Percentiles rank a stretch among this genome's conserved stretches.
phyloP scores from a whole-genome alignment of 2,113 vertebrate genomes.

The Spermophilus dauricus region DNA sequence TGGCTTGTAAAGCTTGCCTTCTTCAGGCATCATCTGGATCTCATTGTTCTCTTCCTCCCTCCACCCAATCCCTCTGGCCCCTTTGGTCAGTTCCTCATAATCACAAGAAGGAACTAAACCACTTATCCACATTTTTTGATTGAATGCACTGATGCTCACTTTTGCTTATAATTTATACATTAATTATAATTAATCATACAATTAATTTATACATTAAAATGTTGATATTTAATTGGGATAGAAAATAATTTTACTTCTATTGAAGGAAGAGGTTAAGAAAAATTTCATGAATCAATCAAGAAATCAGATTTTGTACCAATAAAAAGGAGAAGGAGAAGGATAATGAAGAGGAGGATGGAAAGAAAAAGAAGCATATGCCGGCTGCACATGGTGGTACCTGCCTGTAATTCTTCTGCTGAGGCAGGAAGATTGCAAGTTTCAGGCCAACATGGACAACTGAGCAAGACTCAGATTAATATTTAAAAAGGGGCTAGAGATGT shows the following conservation, averaged over 20 bases:
- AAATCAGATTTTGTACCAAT: background rate
- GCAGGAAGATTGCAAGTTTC: no score
- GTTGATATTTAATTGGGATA: background rate
- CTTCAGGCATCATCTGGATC: background rate
- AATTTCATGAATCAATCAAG: background rate
- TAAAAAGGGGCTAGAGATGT: no score
- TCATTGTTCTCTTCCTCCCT: background rate
- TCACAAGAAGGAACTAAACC: background rate
- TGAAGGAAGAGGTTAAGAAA: background rate
- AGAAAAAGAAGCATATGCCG: no score
- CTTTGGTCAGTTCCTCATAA: background rate
- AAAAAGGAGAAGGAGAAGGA: no score
- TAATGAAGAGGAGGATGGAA: no score
- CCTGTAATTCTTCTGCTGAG: no score
- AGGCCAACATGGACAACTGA: no score
- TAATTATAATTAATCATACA: background rate
- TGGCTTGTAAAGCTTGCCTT: background rate
- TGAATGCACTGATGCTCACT: background rate
- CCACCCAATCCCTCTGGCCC: background rate
- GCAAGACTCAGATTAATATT: no score
- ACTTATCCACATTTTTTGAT: background rate
- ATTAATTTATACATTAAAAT: background rate
- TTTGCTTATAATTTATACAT: conserved; percentile 17
- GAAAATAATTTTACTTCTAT: conserved; percentile 8
- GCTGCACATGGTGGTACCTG: no score